Percentiles rank a stretch among this genome's conserved stretches.
Conservation (phyloP, 2,797 vertebrate species). For the Spinus pinus region DNA sequence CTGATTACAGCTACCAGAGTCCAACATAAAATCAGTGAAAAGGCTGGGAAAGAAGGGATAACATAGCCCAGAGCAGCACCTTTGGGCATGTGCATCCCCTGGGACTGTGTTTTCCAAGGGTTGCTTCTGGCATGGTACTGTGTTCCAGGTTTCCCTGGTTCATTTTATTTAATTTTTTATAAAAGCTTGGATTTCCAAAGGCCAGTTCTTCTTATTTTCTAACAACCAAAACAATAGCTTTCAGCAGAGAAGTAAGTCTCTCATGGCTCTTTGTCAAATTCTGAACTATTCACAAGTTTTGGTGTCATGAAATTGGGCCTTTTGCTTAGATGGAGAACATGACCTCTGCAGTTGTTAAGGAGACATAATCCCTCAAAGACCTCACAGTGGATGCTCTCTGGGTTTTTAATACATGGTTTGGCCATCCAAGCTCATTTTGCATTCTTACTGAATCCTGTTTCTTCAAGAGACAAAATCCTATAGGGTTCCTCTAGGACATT, state of each 20-base stretch:
- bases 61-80: background rate
- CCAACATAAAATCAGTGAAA: background rate
- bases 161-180: background rate
- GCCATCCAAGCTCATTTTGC: background rate
- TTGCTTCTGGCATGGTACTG: background rate
- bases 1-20: background rate
- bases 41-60: background rate
- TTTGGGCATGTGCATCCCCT: background rate
- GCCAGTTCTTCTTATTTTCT: background rate
- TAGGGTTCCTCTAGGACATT: background rate
- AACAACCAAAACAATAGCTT: background rate
- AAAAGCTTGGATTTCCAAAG: background rate
- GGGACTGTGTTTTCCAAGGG: background rate
- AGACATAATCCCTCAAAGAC: background rate
- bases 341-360: background rate
- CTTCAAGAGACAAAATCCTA: background rate
- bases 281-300: background rate
- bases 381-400: background rate
- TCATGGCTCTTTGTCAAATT: background rate
- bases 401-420: background rate
- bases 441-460: background rate
- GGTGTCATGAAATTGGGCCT: background rate
- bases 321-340: background rate
- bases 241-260: background rate
- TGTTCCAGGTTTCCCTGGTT: background rate